Conservation (phyloP, 35 echinoderm and acorn worm genomes). For the Chiridota heheva region DNA sequence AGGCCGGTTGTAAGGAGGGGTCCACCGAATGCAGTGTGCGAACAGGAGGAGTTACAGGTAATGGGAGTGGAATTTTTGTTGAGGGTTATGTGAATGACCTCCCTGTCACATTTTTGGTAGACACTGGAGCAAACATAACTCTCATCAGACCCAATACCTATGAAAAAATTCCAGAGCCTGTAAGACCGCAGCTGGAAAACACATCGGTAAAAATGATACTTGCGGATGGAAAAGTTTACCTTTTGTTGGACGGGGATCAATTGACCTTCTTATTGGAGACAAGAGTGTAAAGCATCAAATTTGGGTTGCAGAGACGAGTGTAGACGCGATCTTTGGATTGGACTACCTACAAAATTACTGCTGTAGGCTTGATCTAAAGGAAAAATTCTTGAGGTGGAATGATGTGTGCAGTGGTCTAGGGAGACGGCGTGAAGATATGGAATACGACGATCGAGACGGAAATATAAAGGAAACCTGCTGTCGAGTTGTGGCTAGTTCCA, state of each 20-base stretch:
- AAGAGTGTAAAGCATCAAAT: no score
- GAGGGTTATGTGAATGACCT: background rate
- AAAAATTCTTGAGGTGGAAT: background rate
- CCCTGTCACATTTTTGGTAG: conserved; percentile 30
- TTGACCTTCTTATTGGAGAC: no score
- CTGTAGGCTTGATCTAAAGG: conserved; percentile 14
- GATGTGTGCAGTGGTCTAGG: background rate
- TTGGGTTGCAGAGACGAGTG: no score
- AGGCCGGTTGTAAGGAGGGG: no score
- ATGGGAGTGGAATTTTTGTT: conserved; percentile 1
- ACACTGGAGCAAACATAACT: conserved; percentile 33
- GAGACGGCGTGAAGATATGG: no score
- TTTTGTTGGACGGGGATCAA: background rate
- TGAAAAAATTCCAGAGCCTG: background rate
- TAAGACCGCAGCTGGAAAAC: conserved; percentile 1
- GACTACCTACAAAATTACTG: conserved; percentile 1
- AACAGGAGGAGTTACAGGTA: background rate
- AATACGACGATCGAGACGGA: no score
- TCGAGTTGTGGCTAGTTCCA: background rate
- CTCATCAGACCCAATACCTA: conserved; percentile 16
- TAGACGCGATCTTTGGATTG: no score
- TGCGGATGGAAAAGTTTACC: conserved; percentile 10
- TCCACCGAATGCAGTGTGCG: background rate
- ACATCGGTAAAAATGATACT: background rate
- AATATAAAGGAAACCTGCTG: no score